A percentile compares a stretch with the other conserved stretches of the same genome.
Evolutionary conservation across 2,113 vertebrate genomes (phyloP).

Genomic region (Mormoops blainvillei): DNA sequence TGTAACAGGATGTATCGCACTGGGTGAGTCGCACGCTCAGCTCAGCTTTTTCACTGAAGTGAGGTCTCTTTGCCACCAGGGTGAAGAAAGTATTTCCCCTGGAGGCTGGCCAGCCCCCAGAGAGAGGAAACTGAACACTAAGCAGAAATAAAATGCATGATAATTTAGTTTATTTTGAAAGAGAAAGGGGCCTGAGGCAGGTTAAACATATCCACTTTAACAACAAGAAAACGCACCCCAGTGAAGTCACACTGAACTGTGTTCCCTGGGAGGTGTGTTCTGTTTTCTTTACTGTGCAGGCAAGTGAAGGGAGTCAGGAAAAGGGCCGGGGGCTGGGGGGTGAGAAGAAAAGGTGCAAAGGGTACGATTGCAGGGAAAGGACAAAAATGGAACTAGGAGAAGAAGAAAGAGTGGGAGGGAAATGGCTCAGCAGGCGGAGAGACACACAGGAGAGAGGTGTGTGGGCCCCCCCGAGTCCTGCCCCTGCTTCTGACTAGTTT

Average conservation of each 20-base stretch:
- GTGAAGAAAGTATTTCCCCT: neutral
- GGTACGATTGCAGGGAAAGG: accelerated
- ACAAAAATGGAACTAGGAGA: neutral
- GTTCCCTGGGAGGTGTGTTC: too few relatives aligned
- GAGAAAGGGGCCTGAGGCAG: neutral
- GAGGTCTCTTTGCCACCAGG: neutral
- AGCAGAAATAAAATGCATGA: neutral
- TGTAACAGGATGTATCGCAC: accelerated
- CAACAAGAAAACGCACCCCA: neutral
- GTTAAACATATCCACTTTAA: neutral
- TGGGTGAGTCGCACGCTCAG: accelerated
- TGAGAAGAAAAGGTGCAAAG: too few relatives aligned
- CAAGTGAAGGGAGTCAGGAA: too few relatives aligned
- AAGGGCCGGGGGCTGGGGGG: too few relatives aligned
- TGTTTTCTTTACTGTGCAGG: too few relatives aligned
- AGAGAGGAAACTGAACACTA: neutral
- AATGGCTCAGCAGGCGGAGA: neutral
- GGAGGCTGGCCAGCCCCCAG: neutral
- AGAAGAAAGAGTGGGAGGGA: neutral
- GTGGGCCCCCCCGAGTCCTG: accelerated
- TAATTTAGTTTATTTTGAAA: neutral
- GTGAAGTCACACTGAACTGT: accelerated
- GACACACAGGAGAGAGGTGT: accelerated
- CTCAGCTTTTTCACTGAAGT: neutral
- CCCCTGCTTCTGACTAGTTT: neutral